These are phyloP conservation scores for Cercopithecus diana DNA, from an alignment of 2,797 vertebrate genomes.

Conservation along the genomic window DNA sequence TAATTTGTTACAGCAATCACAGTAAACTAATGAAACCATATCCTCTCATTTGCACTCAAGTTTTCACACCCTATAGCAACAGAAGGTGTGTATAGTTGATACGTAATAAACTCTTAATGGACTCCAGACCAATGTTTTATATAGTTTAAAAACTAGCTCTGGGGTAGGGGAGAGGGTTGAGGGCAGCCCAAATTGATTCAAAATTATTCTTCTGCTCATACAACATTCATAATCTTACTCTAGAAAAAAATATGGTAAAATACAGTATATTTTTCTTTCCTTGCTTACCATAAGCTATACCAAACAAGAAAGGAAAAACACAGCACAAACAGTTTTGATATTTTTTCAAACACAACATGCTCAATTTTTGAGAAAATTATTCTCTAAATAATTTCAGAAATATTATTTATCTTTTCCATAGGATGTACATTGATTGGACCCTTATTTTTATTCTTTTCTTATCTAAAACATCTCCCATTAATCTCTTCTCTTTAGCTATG, in stretches of 20 bases:
- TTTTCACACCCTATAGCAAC: neutral
- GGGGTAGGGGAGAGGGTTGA: neutral
- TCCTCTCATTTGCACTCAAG: neutral
- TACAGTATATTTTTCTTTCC: neutral
- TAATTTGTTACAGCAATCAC: neutral
- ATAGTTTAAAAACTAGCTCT: neutral
- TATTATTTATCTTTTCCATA: neutral
- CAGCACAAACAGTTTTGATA: neutral
- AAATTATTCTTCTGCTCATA: neutral
- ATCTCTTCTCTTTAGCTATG: neutral
- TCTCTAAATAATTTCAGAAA: slow-evolving; percentile 28
- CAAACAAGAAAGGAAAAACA: slow-evolving; percentile 21
- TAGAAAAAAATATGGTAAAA: slow-evolving; percentile 11
- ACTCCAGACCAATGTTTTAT: neutral
- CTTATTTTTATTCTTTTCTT: neutral
- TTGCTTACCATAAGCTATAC: neutral
- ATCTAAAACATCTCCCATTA: neutral
- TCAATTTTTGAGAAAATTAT: neutral
- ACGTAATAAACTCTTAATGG: neutral
- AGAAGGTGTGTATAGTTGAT: neutral
- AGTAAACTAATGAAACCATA: neutral
- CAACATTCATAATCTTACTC: neutral
- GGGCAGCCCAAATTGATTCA: neutral
- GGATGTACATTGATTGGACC: neutral
- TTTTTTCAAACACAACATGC: neutral